Conservation (phyloP, 2,113 vertebrate species). For the Pollimyrus isidori region DNA sequence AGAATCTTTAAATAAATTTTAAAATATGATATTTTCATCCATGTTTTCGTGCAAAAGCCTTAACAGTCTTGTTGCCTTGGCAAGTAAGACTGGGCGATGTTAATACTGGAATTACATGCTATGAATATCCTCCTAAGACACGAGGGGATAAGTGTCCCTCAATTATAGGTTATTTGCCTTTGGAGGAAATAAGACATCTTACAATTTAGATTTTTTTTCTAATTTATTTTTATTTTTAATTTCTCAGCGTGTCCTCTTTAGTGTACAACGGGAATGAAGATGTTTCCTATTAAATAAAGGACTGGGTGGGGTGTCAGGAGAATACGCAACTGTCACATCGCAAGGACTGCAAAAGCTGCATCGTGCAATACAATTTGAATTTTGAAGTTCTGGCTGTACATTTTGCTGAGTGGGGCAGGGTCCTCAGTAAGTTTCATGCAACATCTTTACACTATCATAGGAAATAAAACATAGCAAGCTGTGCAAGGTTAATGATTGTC, state of each 20-base stretch:
- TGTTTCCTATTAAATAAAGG: no score
- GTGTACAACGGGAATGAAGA: no score
- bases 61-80: not conserved
- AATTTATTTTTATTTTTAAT: no score
- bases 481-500: not conserved
- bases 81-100: not conserved
- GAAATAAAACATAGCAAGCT: not conserved
- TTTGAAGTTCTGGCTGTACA: not conserved
- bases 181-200: no score
- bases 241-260: no score
- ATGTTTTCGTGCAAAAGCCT: not conserved
- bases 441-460: not conserved
- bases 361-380: not conserved
- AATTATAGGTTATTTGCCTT: no score
- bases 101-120: not conserved
- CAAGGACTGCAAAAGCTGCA: not conserved
- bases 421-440: not conserved
- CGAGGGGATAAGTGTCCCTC: no score
- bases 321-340: not conserved
- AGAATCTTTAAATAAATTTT: slow-evolving; percentile 45
- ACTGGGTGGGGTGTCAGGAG: no score
- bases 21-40: not conserved
- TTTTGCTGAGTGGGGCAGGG: not conserved
- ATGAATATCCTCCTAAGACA: not conserved
- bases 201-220: no score